Percentiles rank a stretch among this genome's conserved stretches.
These are phyloP conservation scores for Chrosomus eos DNA, from an alignment of 2,797 vertebrate species.

Conservation along the genomic window DNA sequence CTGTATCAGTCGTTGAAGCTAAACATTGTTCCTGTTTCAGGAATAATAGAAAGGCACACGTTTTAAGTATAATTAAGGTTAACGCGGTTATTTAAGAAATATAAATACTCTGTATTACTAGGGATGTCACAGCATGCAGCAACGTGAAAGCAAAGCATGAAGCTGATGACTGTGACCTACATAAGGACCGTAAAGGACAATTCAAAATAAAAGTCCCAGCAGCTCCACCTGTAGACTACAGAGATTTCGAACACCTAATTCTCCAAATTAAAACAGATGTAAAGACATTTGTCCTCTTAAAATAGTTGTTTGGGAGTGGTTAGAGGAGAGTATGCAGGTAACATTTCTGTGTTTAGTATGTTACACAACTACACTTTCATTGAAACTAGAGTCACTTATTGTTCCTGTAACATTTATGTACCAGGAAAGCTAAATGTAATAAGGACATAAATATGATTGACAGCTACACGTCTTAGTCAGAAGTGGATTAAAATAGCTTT, in stretches of 20 bases:
- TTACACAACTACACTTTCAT: not conserved
- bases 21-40: not conserved
- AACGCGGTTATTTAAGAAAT: not conserved
- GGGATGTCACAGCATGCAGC: not conserved
- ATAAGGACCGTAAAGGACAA: not conserved
- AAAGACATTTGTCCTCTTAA: not conserved
- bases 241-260: too few relatives aligned
- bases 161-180: not conserved
- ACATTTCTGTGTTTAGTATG: not conserved
- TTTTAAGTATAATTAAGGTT: not conserved
- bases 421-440: not conserved
- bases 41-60: not conserved
- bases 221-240: not conserved
- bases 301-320: not conserved
- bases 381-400: not conserved
- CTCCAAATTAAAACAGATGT: not conserved
- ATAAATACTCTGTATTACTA: not conserved
- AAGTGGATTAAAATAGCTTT: not conserved
- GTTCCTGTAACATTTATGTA: not conserved
- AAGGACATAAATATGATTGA: not conserved
- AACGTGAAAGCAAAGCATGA: constrained; percentile 17
- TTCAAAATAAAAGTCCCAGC: constrained; percentile 34
- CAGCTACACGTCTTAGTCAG: not conserved
- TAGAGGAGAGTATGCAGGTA: not conserved
- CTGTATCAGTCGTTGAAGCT: not conserved